Conservation (phyloP, 92 coral and sea anemone genomes). For the Epizoanthus ramosus region DNA sequence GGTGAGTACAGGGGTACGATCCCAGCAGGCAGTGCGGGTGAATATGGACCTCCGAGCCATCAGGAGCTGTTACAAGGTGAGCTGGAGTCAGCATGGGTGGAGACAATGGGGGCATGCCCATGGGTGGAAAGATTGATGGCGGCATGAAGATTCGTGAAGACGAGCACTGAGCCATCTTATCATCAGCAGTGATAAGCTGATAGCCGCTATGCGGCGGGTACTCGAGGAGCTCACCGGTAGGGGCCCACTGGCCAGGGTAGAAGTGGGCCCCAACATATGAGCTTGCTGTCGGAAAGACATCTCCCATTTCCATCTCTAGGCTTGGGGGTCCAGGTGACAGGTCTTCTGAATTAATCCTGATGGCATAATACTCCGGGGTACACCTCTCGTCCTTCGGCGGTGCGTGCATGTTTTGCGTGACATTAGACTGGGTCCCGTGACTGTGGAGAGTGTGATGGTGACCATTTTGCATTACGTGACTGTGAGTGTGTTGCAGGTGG, state of each 20-base stretch:
- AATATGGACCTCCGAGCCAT: slow-evolving; percentile 71
- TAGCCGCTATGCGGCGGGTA: slow-evolving; percentile 46
- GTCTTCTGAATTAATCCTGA: slow-evolving; percentile 18
- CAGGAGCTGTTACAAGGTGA: slow-evolving; percentile 72
- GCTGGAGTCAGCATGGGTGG: slow-evolving; percentile 68
- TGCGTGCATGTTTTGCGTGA: background rate
- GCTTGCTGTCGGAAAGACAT: slow-evolving; percentile 35
- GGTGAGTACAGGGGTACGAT: slow-evolving; percentile 72
- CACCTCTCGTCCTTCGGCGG: slow-evolving; percentile 1
- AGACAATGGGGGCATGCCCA: slow-evolving; percentile 73
- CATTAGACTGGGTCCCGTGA: slow-evolving; percentile 8
- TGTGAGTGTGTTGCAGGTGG: slow-evolving; percentile 19
- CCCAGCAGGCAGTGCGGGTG: slow-evolving; percentile 92
- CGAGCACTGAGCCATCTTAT: slow-evolving; percentile 55
- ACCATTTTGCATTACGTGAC: slow-evolving; percentile 11
- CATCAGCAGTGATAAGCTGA: slow-evolving; percentile 46
- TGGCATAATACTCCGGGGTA: slow-evolving; percentile 27
- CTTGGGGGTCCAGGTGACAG: slow-evolving; percentile 27
- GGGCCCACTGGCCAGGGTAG: slow-evolving; percentile 31
- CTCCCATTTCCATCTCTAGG: slow-evolving; percentile 40
- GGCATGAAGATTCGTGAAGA: slow-evolving; percentile 96
- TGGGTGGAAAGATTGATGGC: slow-evolving; percentile 74
- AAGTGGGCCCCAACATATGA: slow-evolving; percentile 29
- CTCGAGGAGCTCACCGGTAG: slow-evolving; percentile 5
- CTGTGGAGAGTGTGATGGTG: background rate